Conservation (phyloP, 2,888 invertebrate species). For the Drosophila histrio region DNA sequence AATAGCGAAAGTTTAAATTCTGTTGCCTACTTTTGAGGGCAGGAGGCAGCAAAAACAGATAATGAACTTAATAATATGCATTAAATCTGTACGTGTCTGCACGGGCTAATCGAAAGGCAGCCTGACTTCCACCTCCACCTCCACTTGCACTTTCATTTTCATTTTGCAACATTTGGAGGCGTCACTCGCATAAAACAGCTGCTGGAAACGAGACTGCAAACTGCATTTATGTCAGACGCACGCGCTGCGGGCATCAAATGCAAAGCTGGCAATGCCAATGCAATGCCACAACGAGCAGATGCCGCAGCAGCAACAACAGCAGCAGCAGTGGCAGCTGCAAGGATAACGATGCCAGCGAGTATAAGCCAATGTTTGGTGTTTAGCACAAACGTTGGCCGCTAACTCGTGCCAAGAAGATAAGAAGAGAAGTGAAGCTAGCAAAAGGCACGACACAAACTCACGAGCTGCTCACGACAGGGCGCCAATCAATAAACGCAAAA, state of each 20-base stretch:
- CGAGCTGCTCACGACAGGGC: constrained; percentile 38
- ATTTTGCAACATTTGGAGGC: constrained; percentile 39
- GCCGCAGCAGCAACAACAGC: background rate
- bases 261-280: constrained; percentile 33
- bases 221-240: constrained; percentile 59
- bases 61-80: constrained; percentile 27
- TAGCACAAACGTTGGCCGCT: constrained; percentile 36
- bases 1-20: constrained; percentile 22
- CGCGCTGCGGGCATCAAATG: constrained; percentile 49
- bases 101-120: constrained; percentile 10
- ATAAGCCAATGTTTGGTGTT: constrained; percentile 32
- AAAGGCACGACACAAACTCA: constrained; percentile 8
- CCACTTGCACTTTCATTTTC: constrained; percentile 41
- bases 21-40: constrained; percentile 59
- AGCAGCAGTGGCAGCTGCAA: constrained; percentile 28
- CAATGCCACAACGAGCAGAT: too few relatives aligned
- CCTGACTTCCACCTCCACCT: background rate
- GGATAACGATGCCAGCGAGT: constrained; percentile 26
- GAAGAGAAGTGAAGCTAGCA: background rate
- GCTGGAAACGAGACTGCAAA: constrained; percentile 15
- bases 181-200: constrained; percentile 40
- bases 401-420: constrained; percentile 29
- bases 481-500: constrained; percentile 52
- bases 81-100: constrained; percentile 24
- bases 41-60: background rate